Evolutionary conservation across 92 coral and sea anemone species (phyloP).

Genomic region (Zoanthus sansibaricus): DNA sequence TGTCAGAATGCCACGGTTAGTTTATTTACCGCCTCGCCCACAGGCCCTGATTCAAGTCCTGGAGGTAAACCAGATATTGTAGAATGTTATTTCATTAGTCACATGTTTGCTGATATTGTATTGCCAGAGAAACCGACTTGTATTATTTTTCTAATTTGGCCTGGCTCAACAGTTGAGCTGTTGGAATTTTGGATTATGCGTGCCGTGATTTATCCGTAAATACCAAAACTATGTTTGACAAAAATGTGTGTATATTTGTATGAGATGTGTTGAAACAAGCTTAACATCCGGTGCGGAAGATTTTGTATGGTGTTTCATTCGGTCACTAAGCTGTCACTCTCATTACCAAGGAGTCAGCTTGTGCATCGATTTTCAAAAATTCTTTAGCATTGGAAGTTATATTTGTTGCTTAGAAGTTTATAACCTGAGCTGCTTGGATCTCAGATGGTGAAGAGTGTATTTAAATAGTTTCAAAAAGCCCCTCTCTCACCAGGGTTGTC

Average conservation of each 20-base stretch:
- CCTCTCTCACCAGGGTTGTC: too few relatives aligned
- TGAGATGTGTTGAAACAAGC: background rate
- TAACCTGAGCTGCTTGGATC: too few relatives aligned
- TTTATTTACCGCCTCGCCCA: constrained; percentile 31
- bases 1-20: constrained; percentile 24
- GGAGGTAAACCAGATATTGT: constrained; percentile 1
- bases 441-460: too few relatives aligned
- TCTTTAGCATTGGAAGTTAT: too few relatives aligned
- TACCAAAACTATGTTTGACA: background rate
- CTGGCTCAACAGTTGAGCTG: background rate
- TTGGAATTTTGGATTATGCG: background rate
- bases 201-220: background rate
- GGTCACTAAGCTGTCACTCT: too few relatives aligned
- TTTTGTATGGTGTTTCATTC: too few relatives aligned
- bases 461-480: too few relatives aligned
- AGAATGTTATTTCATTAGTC: background rate
- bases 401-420: too few relatives aligned
- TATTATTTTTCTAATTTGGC: background rate
- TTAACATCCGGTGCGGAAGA: background rate
- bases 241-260: background rate
- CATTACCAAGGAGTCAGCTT: too few relatives aligned
- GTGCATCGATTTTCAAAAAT: too few relatives aligned
- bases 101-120: background rate
- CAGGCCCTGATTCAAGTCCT: constrained; percentile 24
- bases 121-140: background rate